Base-by-base conservation (phyloP, 2,113 vertebrate species). In the Corythoichthys intestinalis region DNA sequence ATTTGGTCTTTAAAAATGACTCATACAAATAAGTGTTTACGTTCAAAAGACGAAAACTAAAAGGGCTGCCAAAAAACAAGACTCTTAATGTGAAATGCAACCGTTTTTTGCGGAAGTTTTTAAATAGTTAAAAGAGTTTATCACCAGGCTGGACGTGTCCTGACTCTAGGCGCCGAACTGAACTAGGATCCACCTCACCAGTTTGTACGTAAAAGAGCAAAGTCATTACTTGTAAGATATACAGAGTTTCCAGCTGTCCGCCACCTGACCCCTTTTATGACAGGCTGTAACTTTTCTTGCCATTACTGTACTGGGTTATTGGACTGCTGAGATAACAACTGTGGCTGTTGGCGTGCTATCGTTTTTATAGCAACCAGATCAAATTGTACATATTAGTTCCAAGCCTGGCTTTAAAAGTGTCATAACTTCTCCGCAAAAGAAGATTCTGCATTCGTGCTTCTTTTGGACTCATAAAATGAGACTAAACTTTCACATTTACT, bases 171-270 rank as follows among this genome's bases (percentile, higher is more conserved):
- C 20, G 20, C 20, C 20, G 20, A 44, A 44, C 6, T 7, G 5
- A 58, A 58, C 34, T 58, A 34, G 5, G 56, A 58, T 58, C 56
- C 35, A 37, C 56, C 56, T 15, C 12, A 14, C 34, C 34, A 37
- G 46, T 65, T 70, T 39, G 56, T 44, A 64, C 12, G 35, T 67
- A 11, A 49, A 68, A 73, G 20, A 65, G 20, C 59, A 67, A 65
- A 41, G 76, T 70, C 57, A 39, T 83, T 78, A 84, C 86, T 85
- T 71, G 85, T 75, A 75, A 74, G 71, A 71, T 69, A 48, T 38
- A 74, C 17, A 11, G 54, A 77, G 75, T 71, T 81, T 79, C 66
- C 83, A 89, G 83, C 82, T 87, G 88, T 77, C 81, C 66, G 75
- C 70, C 38, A 49, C 63, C 69, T 58, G 73, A 74, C 71, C 69